Percentiles rank a stretch among this genome's conserved stretches.
These are phyloP conservation scores for Plestiodon gilberti DNA, from an alignment of 2,113 vertebrate genomes.

Conservation along the genomic window DNA sequence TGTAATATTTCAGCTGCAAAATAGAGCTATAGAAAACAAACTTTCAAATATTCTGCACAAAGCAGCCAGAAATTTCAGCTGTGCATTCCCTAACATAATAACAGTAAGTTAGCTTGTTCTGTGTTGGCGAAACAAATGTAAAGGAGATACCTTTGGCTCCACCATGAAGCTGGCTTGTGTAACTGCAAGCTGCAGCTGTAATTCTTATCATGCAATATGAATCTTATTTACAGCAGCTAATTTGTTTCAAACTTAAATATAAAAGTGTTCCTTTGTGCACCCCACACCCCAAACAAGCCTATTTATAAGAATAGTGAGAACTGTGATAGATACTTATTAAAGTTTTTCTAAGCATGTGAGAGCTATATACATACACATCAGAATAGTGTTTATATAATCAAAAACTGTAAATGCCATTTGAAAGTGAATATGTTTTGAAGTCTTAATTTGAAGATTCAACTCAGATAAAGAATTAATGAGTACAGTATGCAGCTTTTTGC, in stretches of 20 bases:
- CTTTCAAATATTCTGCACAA: slow-evolving; percentile 29
- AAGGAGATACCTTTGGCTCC: slow-evolving; percentile 81
- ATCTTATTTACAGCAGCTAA: not conserved
- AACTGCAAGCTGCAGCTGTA: slow-evolving; percentile 81
- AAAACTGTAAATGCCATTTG: not conserved
- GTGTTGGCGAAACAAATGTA: slow-evolving; percentile 43
- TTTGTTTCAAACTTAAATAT: not conserved
- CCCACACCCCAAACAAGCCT: not conserved
- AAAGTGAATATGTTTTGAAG: slow-evolving; percentile 29
- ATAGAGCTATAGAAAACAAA: slow-evolving; percentile 31
- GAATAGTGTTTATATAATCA: slow-evolving; percentile 1
- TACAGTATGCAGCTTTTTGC: not conserved
- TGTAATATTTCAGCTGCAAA: slow-evolving; percentile 34
- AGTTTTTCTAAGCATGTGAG: not conserved
- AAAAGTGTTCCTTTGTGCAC: not conserved
- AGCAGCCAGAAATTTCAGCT: slow-evolving; percentile 42
- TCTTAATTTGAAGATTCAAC: slow-evolving; percentile 36
- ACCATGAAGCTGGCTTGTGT: slow-evolving; percentile 78
- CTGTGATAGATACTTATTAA: not conserved
- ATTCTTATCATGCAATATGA: slow-evolving; percentile 8
- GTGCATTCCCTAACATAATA: slow-evolving; percentile 25
- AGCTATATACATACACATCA: not conserved
- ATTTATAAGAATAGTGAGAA: not conserved
- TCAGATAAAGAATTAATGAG: not conserved
- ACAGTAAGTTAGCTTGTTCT: slow-evolving; percentile 24